Conservation (phyloP, 1,140 invertebrate genomes). For the Drepana arcuata region DNA sequence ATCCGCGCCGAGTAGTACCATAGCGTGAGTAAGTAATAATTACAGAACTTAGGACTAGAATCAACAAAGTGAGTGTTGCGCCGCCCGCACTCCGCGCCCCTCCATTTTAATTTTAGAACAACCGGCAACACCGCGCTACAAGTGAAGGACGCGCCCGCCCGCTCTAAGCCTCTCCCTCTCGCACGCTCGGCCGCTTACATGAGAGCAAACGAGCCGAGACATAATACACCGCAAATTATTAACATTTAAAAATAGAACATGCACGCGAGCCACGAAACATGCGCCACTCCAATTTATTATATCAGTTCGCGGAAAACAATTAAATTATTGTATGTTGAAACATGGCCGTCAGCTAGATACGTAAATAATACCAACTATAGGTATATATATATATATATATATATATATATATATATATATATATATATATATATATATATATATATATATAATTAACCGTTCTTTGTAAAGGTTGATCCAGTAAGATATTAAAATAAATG, state of each 20-base stretch:
- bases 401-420: too few relatives aligned
- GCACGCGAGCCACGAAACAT: constrained; percentile 40
- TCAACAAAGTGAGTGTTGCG: constrained; percentile 22
- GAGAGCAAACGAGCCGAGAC: constrained; percentile 16
- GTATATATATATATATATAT: too few relatives aligned
- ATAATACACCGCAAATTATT: constrained; percentile 25
- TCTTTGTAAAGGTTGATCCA: too few relatives aligned
- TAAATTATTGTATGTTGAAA: too few relatives aligned
- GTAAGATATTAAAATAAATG: too few relatives aligned
- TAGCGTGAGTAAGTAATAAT: too few relatives aligned
- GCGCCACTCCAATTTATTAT: constrained; percentile 20
- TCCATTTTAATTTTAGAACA: constrained; percentile 39
- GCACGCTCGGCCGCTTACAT: constrained; percentile 7
- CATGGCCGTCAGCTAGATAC: too few relatives aligned
- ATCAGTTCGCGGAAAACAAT: constrained; percentile 27
- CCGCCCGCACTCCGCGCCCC: constrained; percentile 16
- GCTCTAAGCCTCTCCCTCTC: constrained; percentile 14
- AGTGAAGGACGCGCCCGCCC: constrained; percentile 52
- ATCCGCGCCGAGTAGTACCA: too few relatives aligned
- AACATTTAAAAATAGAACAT: constrained; percentile 39
- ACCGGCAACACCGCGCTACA: constrained; percentile 32
- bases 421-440: too few relatives aligned
- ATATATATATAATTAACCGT: too few relatives aligned
- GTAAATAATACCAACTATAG: too few relatives aligned
- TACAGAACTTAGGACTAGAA: constrained; percentile 17